These are phyloP conservation scores for Temnothorax nylanderi DNA, from an alignment of 1,140 invertebrate species.

Conservation along the genomic window DNA sequence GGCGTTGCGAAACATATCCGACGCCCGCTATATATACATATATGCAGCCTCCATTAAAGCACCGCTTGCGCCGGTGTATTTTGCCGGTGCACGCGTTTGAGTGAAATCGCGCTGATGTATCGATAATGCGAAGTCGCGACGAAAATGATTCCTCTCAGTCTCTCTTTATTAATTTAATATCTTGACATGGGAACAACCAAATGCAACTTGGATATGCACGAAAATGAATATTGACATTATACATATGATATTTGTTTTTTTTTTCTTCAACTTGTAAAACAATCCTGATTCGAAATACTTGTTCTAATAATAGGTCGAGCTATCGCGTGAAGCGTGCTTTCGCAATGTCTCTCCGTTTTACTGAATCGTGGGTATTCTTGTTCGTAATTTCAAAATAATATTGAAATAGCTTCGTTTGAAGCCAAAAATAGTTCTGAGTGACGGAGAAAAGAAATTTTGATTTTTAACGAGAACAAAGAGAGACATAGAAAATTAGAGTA, in stretches of 20 bases:
- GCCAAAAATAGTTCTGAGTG: background rate
- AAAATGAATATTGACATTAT: background rate
- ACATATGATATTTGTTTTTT: background rate
- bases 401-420: background rate
- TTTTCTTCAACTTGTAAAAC: background rate
- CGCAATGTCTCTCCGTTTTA: background rate
- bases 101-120: constrained; percentile 63
- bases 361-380: background rate
- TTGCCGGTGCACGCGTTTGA: constrained; percentile 52
- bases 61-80: constrained; percentile 36
- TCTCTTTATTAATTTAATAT: constrained; percentile 49
- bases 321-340: background rate
- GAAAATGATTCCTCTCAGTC: constrained; percentile 56
- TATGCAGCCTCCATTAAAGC: constrained; percentile 67
- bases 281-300: background rate
- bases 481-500: background rate
- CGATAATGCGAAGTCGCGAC: constrained; percentile 57
- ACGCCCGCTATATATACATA: constrained; percentile 25
- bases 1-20: constrained; percentile 59
- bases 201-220: background rate
- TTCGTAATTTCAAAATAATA: background rate
- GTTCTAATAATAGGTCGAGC: background rate
- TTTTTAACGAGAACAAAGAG: background rate
- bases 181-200: constrained; percentile 17
- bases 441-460: background rate